A percentile compares a stretch with the other conserved stretches of the same genome.
Evolutionary conservation across 2,888 invertebrate species (phyloP).

Genomic region (Silvanus unidentatus): DNA sequence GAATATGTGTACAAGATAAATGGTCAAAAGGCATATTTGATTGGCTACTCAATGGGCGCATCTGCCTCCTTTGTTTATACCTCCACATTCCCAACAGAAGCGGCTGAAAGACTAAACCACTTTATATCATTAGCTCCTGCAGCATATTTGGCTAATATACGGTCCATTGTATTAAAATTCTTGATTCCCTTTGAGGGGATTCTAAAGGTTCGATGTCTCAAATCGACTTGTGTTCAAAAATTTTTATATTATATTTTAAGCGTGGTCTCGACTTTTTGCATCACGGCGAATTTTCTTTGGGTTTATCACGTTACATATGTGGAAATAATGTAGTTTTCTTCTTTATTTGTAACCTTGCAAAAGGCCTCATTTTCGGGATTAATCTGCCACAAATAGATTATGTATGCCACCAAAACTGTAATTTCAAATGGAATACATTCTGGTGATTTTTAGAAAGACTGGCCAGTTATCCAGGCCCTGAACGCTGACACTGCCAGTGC

Average conservation of each 20-base stretch:
- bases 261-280: no score
- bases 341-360: no score
- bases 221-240: neutral
- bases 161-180: slow-evolving; percentile 7
- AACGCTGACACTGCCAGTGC: slow-evolving; percentile 7
- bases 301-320: no score
- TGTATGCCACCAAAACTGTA: slow-evolving; percentile 8
- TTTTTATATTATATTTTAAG: no score
- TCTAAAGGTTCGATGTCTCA: no score
- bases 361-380: no score
- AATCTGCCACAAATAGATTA: slow-evolving; percentile 3
- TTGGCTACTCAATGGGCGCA: slow-evolving; percentile 20
- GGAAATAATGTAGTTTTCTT: no score
- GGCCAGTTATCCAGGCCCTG: slow-evolving; percentile 8
- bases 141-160: slow-evolving; percentile 5
- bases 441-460: neutral
- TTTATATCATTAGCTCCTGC: slow-evolving; percentile 14
- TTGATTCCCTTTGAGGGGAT: slow-evolving; percentile 2
- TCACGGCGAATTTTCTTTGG: no score
- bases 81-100: slow-evolving; percentile 9
- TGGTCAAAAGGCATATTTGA: slow-evolving; percentile 12
- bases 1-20: slow-evolving; percentile 10
- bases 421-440: neutral
- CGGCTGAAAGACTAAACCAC: slow-evolving; percentile 10
- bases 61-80: slow-evolving; percentile 12